phyloP scores from a whole-genome alignment of 2,113 vertebrate genomes.

The Nesoenas mayeri region DNA sequence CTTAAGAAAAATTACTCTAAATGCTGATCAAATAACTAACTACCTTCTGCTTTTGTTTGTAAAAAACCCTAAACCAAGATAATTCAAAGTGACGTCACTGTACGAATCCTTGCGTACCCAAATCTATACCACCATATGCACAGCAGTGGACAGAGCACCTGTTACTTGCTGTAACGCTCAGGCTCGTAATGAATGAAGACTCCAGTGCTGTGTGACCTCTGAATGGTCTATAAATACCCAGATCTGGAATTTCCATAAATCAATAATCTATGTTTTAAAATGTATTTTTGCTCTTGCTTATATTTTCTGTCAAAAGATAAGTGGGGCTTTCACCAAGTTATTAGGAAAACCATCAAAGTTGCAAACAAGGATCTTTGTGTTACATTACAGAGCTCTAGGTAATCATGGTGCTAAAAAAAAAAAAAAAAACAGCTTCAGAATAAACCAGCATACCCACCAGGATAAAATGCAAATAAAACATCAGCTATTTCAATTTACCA shows the following conservation, averaged over 20 bases:
- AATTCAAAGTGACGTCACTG: neutral
- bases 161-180: neutral
- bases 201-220: neutral
- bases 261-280: neutral
- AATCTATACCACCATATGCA: fast-evolving
- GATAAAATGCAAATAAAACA: neutral
- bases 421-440: neutral
- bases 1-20: neutral
- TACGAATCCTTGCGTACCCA: neutral
- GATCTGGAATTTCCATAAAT: neutral
- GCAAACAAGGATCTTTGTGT: neutral
- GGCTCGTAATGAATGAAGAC: neutral
- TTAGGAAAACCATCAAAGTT: neutral
- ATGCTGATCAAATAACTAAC: neutral
- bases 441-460: neutral
- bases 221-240: neutral
- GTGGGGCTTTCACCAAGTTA: neutral
- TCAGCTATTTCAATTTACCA: neutral
- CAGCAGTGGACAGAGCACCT: fast-evolving
- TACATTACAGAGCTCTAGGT: neutral
- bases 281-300: neutral
- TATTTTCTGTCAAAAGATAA: neutral
- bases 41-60: neutral
- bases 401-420: neutral
- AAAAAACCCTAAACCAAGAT: neutral